Percentiles rank a stretch among this genome's conserved stretches.
Evolutionary conservation across 2,797 vertebrate genomes (phyloP).

Genomic region (Tragopan temminckii): DNA sequence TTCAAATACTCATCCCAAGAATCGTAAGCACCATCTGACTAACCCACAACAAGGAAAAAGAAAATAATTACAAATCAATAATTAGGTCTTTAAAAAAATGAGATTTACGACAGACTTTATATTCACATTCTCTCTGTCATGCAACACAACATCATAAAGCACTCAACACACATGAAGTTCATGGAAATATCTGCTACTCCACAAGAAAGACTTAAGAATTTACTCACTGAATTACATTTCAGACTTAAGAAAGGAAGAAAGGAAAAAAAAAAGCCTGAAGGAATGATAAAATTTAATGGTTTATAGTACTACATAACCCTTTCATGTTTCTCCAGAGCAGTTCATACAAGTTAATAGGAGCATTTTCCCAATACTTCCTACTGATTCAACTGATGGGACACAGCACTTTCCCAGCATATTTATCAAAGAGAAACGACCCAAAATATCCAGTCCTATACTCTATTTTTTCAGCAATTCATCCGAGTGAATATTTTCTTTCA

Average conservation of each 20-base stretch:
- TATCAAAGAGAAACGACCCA: background rate
- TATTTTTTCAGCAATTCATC: background rate
- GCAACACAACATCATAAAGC: background rate
- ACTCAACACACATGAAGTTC: rapidly evolving
- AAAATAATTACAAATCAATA: background rate
- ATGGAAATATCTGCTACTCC: background rate
- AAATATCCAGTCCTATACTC: background rate
- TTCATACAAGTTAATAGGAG: background rate
- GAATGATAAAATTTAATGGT: background rate
- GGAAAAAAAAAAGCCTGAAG: background rate
- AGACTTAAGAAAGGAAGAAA: background rate
- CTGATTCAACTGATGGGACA: background rate
- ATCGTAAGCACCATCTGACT: background rate
- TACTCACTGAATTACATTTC: background rate
- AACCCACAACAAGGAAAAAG: background rate
- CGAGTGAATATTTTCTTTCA: background rate
- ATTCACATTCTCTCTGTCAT: background rate
- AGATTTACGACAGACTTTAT: background rate
- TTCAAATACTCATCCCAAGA: background rate
- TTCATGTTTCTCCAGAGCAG: background rate
- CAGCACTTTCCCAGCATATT: background rate
- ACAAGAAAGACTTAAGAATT: background rate
- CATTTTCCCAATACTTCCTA: background rate
- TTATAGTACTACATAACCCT: background rate
- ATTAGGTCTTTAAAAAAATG: background rate